Evolutionary conservation across 2,888 invertebrate genomes (phyloP).

Genomic region (Plebejus melissa): DNA sequence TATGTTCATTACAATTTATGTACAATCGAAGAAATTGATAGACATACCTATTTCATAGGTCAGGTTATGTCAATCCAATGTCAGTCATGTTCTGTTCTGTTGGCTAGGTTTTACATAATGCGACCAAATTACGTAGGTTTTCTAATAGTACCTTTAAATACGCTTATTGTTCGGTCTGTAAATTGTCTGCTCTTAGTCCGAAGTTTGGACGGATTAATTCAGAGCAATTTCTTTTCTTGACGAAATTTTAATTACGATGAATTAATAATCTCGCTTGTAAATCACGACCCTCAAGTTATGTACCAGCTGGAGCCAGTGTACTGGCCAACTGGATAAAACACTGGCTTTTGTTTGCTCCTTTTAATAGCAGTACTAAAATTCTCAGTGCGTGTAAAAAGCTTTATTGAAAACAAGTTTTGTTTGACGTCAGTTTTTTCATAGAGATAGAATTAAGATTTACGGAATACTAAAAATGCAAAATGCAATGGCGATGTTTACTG

Average conservation of each 20-base stretch:
- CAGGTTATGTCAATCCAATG: too few relatives aligned
- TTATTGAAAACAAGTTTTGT: not conserved
- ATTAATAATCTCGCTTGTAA: conserved; percentile 36
- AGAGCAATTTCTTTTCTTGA: conserved; percentile 50
- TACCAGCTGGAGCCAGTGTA: not conserved
- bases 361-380: not conserved
- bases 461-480: too few relatives aligned
- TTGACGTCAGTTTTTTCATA: too few relatives aligned
- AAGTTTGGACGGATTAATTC: conserved; percentile 55
- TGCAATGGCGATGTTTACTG: too few relatives aligned
- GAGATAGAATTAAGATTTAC: too few relatives aligned
- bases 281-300: conserved; percentile 1
- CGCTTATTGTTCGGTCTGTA: not conserved
- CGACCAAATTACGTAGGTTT: too few relatives aligned
- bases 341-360: not conserved
- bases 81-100: too few relatives aligned
- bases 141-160: not conserved
- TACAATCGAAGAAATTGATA: too few relatives aligned
- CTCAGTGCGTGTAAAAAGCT: not conserved
- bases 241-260: conserved; percentile 47
- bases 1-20: too few relatives aligned
- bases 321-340: conserved; percentile 31
- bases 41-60: too few relatives aligned
- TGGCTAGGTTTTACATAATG: too few relatives aligned
- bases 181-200: conserved; percentile 41